These are phyloP conservation scores for Muscicapa comitata DNA, from an alignment of 2,797 vertebrate species.

Conservation along the genomic window DNA sequence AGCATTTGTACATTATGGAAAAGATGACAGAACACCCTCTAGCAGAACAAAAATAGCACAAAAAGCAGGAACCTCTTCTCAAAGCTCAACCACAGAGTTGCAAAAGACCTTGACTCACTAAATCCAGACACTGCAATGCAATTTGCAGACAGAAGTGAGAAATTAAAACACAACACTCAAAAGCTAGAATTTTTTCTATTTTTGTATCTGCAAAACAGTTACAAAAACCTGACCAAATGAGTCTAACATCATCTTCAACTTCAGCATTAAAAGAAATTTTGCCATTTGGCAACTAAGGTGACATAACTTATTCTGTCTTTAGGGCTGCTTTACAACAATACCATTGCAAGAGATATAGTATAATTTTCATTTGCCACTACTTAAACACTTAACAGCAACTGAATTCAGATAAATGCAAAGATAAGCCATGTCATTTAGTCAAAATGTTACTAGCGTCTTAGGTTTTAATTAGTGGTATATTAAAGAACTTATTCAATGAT, in stretches of 20 bases:
- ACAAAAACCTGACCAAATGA: background rate
- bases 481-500: background rate
- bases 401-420: background rate
- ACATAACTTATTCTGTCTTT: background rate
- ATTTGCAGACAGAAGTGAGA: background rate
- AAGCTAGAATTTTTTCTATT: background rate
- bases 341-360: background rate
- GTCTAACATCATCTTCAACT: background rate
- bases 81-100: background rate
- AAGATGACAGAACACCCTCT: background rate
- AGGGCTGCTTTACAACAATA: background rate
- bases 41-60: background rate
- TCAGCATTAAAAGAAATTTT: background rate
- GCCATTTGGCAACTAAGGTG: background rate
- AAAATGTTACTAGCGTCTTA: background rate
- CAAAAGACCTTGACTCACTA: conserved; percentile 11
- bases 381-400: background rate
- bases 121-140: background rate
- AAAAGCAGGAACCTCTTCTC: background rate
- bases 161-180: background rate
- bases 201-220: background rate
- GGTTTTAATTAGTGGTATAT: background rate
- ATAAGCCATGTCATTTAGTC: background rate
- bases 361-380: background rate
- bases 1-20: background rate